Evolutionary conservation across 2,888 invertebrate genomes (phyloP), one percentile per base, ranked within the genome.

Genomic region (Nipponacmea schrenckii): DNA sequence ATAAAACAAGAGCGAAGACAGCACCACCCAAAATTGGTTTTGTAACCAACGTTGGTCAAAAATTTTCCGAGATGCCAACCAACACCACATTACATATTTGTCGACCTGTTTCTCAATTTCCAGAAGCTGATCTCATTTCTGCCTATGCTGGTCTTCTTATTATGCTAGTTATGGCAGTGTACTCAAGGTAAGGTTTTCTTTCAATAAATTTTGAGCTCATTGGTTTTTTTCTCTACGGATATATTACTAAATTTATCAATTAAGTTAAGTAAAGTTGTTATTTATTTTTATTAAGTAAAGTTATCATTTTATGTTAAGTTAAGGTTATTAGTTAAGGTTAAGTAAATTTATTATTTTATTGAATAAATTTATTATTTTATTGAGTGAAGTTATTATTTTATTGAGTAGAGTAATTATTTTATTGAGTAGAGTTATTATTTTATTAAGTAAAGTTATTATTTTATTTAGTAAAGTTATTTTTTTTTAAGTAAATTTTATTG

Each of bases 71-170:
- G 8, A 45, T 24, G 39, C 12, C 4, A 48, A 62, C 46, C 1
- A n/a, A 17, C 10, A 67, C 69, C 27, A n/a, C 63, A 0, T 64
- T 69, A 10, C 73, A 78, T 27, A 74, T 81, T 65, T 86, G 85
- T 75, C 80, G 84, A 10, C 85, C 85, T 2, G 74, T 68, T n/a
- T 78, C 83, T 26, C 48, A 81, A 2, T 83, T 84, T 68, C 81
- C 83, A n/a, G 74, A 84, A 67, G 77, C 78, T 62, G 88, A 89
- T 67, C 83, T 84, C 74, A 81, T 89, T 14, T 84, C 89, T 31
- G 88, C 89, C 1, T 89, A 89, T 79, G 85, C 89, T 63, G 89
- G 90, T n/a, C 82, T 89, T 0, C 72, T 87, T 26, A 85, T 90
- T 46, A 90, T 88, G 84, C 85, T 90, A 72, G 69, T 85, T 8